These are phyloP conservation scores for Geophilus truncorum DNA, from an alignment of 2,888 invertebrate genomes.

Conservation along the genomic window DNA sequence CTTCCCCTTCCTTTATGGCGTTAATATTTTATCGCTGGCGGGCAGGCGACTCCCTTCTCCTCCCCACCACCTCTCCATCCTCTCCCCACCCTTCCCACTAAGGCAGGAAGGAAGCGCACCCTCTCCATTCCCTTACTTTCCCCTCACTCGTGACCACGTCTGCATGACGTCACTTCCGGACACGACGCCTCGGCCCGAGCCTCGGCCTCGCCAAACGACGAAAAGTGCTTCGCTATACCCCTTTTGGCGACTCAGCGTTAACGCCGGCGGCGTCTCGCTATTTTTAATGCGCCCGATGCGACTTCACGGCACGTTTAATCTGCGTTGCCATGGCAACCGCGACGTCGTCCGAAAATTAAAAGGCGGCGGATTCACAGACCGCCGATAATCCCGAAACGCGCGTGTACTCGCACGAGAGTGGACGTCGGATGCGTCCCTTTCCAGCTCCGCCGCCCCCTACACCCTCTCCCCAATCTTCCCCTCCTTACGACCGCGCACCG, in stretches of 20 bases:
- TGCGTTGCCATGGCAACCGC: neutral
- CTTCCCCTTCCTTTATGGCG: slow-evolving; percentile 1
- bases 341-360: slow-evolving; percentile 16
- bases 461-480: too few species aligned
- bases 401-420: neutral
- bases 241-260: neutral
- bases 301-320: slow-evolving; percentile 14
- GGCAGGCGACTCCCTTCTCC: neutral
- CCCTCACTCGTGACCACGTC: neutral
- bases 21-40: slow-evolving; percentile 27
- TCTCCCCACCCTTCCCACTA: neutral
- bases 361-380: neutral
- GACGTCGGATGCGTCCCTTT: neutral
- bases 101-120: neutral
- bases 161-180: neutral
- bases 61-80: neutral
- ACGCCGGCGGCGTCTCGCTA: neutral
- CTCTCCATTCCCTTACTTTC: neutral
- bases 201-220: neutral
- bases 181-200: neutral
- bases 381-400: slow-evolving; percentile 11
- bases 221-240: neutral
- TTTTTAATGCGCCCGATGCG: slow-evolving; percentile 1
- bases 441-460: too few species aligned
- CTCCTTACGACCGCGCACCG: neutral